Base-by-base conservation (phyloP, 2,113 vertebrate genomes). In the Microcebus tavaratra region DNA sequence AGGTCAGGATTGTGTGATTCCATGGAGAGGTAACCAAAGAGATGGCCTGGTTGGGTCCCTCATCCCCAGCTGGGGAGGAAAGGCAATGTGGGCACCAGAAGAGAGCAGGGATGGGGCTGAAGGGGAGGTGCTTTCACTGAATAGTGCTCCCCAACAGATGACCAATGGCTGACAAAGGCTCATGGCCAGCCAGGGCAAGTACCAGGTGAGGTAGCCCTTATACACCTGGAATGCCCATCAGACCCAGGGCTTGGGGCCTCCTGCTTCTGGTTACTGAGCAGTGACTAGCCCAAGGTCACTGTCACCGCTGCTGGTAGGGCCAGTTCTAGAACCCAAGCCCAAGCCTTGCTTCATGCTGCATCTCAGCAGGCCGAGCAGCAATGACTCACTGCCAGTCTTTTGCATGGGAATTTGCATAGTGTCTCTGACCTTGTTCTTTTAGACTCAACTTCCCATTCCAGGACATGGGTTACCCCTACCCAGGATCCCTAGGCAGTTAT, bases 371-470 rank as follows among this genome's bases (percentile, higher is more conserved):
- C 67, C 1, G 1, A 80, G 90, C 50, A 36, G 42, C 27, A 39
- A 18, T 94, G 88, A 97, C 70, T 97, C 93, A 84, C 27, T 4
- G 25, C 34, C 17, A 6, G 36, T 75, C 50, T 89, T 97, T 94
- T 97, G 80, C 94, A 88, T 68, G 36, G 8, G 34, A 21, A 92
- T 97, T 92, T 97, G 86, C 95, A 96, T 72, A 82, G 42, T 29
- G 23, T 90, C 50, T 92, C 50, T 70, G 91, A 78, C 83, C 89
- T 92, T 67, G 94, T 72, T 95, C 89, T 63, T 87, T 39, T 50
- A 73, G 84, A 42, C 39, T 83, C 88, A 65, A 63, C 73, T 92
- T 96, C 94, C 72, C 81, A 96, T 53, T 91, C 91, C 55, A 91
- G 78, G 55, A 48, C 11, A 4, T 18, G 42, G 73, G 45, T 25